Evolutionary conservation across 2,797 vertebrate genomes (phyloP), one percentile per base, ranked within the genome.

Genomic region (Chaenodraco wilsoni): DNA sequence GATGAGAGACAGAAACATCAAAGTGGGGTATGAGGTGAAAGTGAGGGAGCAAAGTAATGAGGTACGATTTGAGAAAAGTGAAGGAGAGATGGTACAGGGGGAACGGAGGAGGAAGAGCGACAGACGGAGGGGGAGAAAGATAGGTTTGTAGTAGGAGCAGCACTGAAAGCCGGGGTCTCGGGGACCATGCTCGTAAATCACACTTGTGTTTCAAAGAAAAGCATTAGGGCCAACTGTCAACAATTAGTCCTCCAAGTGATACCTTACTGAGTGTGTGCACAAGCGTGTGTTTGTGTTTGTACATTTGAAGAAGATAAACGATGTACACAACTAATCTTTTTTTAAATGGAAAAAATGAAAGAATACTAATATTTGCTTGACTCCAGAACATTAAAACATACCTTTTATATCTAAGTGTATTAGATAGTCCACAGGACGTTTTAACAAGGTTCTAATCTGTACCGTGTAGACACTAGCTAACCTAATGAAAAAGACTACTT

Each of bases 141-240:
- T 87, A 87, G 82, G 82, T 87, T 84, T 86, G 84, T 89, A 86
- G 86, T 83, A 86, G 89, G 81, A 85, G 89, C 83, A 46, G 90
- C 19, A 72, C 82, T 88, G 90, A 94, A 91, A 91, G 90, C 81
- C 4, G 2, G 78, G 83, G 85, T 90, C 88, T 85, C 43, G 3
- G 75, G 81, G 84, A 91, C 69, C 76, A 19, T 3, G 66, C 12
- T 88, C 85, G 70, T 94, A 94, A 95, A 95, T 94, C 92, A 94
- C 89, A 90, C 92, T 93, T 90, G 56, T 74, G 92, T 93, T 94
- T 94, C 92, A 94, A 94, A 93, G 87, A 76, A 43, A 65, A 62
- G 82, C 87, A 88, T 92, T 92, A 91, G 67, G 72, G 75, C 86
- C 92, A 93, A 90, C 93, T 94, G 93, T 93, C 93, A 93, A 90